phyloP scores from a whole-genome alignment of 2,113 vertebrate genomes.

The Anoura caudifer region DNA sequence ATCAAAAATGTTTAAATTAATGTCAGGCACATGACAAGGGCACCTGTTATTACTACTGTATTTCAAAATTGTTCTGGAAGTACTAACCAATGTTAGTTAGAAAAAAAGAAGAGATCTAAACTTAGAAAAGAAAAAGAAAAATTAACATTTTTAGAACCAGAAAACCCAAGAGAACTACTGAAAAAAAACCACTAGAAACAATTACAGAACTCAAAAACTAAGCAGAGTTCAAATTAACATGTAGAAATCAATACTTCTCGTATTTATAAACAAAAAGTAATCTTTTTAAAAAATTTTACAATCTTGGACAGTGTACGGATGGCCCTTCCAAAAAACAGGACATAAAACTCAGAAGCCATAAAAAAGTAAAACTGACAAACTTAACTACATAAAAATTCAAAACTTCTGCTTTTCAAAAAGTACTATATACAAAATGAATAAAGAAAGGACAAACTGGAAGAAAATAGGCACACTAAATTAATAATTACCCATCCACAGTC shows the following conservation, averaged over 20 bases:
- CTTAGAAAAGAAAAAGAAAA: not conserved
- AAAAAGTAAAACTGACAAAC: not conserved
- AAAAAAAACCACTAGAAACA: not conserved
- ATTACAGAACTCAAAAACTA: not conserved
- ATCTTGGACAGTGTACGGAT: not conserved
- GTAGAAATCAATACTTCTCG: not conserved
- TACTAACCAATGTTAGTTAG: not conserved
- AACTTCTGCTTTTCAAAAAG: slow-evolving; percentile 37
- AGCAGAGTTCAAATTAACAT: slow-evolving; percentile 16
- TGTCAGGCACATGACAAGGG: not conserved
- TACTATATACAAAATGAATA: not conserved
- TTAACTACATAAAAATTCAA: slow-evolving; percentile 11
- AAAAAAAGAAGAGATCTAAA: not conserved
- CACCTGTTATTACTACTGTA: not conserved
- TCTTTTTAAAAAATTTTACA: not conserved
- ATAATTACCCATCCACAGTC: not conserved
- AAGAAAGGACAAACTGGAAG: not conserved
- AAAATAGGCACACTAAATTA: not conserved
- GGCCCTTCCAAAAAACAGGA: not conserved
- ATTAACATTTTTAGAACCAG: slow-evolving; percentile 1
- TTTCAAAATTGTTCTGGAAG: not conserved
- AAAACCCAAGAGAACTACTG: not conserved
- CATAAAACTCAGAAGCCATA: slow-evolving; percentile 15
- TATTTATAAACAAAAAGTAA: slow-evolving; percentile 20
- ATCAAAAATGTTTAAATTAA: not conserved